These are phyloP conservation scores for Amblyjoppa fuscipennis DNA, from an alignment of 2,888 invertebrate species.

Conservation along the genomic window DNA sequence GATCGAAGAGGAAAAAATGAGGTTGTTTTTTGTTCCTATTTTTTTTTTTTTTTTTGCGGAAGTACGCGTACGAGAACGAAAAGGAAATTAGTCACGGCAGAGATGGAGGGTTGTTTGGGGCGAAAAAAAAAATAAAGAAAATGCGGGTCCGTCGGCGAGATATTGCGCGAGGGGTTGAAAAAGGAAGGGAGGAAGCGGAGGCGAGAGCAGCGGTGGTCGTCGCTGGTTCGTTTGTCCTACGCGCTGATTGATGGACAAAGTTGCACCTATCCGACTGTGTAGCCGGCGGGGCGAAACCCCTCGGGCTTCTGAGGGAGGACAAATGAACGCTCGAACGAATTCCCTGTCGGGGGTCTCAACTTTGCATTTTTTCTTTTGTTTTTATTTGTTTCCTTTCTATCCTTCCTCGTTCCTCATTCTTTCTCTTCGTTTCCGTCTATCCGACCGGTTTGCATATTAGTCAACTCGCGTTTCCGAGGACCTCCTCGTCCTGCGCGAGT, in stretches of 20 bases:
- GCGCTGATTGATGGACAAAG: constrained; percentile 75
- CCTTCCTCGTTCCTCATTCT: constrained; percentile 29
- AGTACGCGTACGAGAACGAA: not conserved
- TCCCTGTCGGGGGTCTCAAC: constrained; percentile 29
- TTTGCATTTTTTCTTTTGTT: constrained; percentile 68
- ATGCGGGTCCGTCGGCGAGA: constrained; percentile 29
- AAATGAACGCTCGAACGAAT: constrained; percentile 64
- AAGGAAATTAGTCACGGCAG: constrained; percentile 29
- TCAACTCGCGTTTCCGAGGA: constrained; percentile 19
- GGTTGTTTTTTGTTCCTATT: not conserved
- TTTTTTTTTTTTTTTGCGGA: not conserved
- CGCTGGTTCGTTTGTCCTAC: constrained; percentile 60
- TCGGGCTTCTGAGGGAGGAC: constrained; percentile 60
- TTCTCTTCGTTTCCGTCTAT: constrained; percentile 22
- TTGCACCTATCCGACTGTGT: constrained; percentile 68
- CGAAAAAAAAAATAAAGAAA: constrained; percentile 3
- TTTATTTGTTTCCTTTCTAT: constrained; percentile 6
- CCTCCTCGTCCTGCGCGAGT: constrained; percentile 4
- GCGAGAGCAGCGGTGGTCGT: constrained; percentile 14
- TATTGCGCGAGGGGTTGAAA: constrained; percentile 46
- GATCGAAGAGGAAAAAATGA: too few species aligned
- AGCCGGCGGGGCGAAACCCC: constrained; percentile 60
- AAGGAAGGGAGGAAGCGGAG: constrained; percentile 17
- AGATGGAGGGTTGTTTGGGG: constrained; percentile 28
- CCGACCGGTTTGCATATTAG: constrained; percentile 20